Percentiles rank a stretch among this genome's conserved stretches.
Conservation (phyloP, 2,888 invertebrate species). For the Hemithea aestivaria region DNA sequence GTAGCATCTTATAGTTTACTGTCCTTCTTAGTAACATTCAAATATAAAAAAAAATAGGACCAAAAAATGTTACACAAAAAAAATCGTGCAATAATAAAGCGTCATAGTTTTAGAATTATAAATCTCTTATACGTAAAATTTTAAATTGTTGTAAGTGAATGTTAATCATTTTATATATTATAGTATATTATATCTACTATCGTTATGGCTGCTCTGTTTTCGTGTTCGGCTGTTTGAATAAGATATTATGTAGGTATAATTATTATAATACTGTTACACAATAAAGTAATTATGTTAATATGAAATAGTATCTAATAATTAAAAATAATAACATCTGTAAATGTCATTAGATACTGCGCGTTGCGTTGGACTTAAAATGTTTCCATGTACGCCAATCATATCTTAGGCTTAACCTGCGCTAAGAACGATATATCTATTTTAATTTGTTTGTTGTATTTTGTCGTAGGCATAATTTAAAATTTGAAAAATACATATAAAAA, state of each 20-base stretch:
- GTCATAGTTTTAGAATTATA: slow-evolving; percentile 38
- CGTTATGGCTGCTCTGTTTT: slow-evolving; percentile 36
- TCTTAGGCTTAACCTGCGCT: no score
- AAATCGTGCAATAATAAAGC: slow-evolving; percentile 31
- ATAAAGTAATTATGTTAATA: no score
- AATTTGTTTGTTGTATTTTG: no score
- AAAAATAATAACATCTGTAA: no score
- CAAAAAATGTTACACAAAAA: slow-evolving; percentile 37
- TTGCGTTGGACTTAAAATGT: no score
- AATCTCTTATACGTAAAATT: slow-evolving; percentile 52
- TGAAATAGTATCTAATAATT: no score
- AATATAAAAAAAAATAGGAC: slow-evolving; percentile 42
- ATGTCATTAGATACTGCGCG: no score
- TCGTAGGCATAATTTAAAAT: no score
- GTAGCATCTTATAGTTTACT: slow-evolving; percentile 34
- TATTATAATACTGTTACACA: no score
- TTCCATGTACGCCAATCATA: no score
- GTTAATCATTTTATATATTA: slow-evolving; percentile 46
- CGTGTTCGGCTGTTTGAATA: slow-evolving; percentile 30
- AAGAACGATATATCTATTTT: no score
- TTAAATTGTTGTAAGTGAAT: slow-evolving; percentile 41
- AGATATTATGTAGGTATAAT: neutral
- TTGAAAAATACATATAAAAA: no score
- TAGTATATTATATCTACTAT: slow-evolving; percentile 37
- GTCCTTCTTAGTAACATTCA: slow-evolving; percentile 26